Percentiles rank a stretch among this genome's conserved stretches.
Conservation (phyloP, 2,888 invertebrate genomes). For the Odontothrips loti region DNA sequence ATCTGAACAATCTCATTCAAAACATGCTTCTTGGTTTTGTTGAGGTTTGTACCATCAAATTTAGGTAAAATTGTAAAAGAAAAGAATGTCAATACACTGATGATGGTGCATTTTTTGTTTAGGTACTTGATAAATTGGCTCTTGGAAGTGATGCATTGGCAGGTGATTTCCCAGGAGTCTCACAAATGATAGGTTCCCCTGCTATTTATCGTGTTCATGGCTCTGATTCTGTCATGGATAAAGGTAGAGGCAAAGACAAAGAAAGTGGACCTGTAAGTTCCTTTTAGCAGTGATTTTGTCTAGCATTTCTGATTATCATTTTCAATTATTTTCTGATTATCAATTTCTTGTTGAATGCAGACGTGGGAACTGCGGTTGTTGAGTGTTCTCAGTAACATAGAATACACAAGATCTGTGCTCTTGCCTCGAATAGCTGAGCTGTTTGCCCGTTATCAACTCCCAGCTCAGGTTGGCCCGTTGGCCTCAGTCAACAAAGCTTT, state of each 20-base stretch:
- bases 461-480: conserved; percentile 66
- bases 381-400: conserved; percentile 83
- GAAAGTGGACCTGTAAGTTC: conserved; percentile 41
- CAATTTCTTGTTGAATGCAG: conserved; percentile 44
- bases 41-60: conserved; percentile 39
- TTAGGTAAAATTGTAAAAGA: not conserved
- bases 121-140: conserved; percentile 69
- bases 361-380: conserved; percentile 77
- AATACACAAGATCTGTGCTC: conserved; percentile 71
- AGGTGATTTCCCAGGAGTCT: conserved; percentile 55
- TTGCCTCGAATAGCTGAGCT: conserved; percentile 66
- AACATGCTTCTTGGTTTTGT: conserved; percentile 53
- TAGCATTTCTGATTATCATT: not conserved
- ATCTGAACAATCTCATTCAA: conserved; percentile 53
- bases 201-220: conserved; percentile 44
- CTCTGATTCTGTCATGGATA: conserved; percentile 32
- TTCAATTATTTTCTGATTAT: conserved; percentile 31
- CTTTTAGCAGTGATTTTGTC: not conserved
- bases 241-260: not conserved
- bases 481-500: conserved; percentile 56
- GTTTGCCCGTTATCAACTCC: conserved; percentile 67
- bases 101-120: conserved; percentile 41
- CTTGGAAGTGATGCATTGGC: conserved; percentile 56
- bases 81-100: no score
- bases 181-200: conserved; percentile 61